Conservation (phyloP, 2,888 invertebrate species). For the Oconnorella tubifera region DNA sequence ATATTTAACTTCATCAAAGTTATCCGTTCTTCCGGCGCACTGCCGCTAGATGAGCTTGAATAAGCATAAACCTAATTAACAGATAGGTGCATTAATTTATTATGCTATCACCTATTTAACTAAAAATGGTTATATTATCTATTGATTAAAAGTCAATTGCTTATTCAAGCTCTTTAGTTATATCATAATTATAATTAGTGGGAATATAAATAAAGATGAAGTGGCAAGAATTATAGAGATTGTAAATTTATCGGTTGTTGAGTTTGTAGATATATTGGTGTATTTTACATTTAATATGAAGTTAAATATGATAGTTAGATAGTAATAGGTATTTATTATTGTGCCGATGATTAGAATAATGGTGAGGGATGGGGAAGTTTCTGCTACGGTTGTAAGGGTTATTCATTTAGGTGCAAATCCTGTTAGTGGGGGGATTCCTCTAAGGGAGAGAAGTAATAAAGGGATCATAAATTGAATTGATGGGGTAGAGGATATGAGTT, state of each 20-base stretch:
- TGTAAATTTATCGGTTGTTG: neutral
- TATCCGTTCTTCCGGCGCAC: constrained; percentile 37
- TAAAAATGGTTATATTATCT: too few species aligned
- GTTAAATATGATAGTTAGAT: neutral
- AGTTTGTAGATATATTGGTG: too few species aligned
- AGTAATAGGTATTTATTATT: neutral
- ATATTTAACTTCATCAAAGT: constrained; percentile 36
- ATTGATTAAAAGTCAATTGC: too few species aligned
- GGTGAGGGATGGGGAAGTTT: neutral
- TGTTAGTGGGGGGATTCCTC: constrained; percentile 28
- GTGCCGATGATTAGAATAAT: neutral
- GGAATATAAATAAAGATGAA: constrained; percentile 3
- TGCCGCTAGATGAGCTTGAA: constrained; percentile 18
- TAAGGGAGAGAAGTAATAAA: constrained; percentile 22
- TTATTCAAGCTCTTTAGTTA: too few species aligned
- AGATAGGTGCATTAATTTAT: neutral
- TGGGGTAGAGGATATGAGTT: neutral
- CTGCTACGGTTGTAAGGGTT: constrained; percentile 9
- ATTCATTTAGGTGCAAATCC: constrained; percentile 34
- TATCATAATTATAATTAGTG: constrained; percentile 9
- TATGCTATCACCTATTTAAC: too few species aligned
- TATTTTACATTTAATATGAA: neutral
- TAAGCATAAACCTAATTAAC: neutral
- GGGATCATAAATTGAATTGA: neutral
- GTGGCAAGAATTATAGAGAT: too few species aligned